These are phyloP conservation scores for Drosophila willistoni DNA, from an alignment of 1,140 invertebrate species.

Conservation along the genomic window DNA sequence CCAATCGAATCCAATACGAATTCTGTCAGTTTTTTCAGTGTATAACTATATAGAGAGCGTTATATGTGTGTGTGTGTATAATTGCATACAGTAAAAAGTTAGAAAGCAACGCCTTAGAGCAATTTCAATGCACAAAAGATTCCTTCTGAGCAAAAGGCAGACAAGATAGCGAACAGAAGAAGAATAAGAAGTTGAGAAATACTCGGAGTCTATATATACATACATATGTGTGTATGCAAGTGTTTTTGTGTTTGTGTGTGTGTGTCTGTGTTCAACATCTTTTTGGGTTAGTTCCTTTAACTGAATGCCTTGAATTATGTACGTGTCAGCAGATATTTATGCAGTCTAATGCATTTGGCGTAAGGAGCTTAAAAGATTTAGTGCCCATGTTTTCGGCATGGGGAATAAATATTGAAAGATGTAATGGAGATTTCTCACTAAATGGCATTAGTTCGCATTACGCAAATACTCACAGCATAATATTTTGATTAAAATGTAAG, in stretches of 20 bases:
- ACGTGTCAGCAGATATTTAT: slow-evolving; percentile 29
- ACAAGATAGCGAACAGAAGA: slow-evolving; percentile 10
- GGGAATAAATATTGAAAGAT: slow-evolving; percentile 21
- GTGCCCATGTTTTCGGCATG: slow-evolving; percentile 8
- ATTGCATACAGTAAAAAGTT: slow-evolving; percentile 20
- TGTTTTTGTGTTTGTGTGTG: background rate
- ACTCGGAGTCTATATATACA: background rate
- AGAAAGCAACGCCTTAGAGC: slow-evolving; percentile 14
- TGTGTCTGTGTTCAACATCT: slow-evolving; percentile 6
- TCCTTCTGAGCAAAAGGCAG: slow-evolving; percentile 14
- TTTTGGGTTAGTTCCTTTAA: slow-evolving; percentile 5
- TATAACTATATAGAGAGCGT: background rate
- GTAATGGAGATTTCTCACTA: slow-evolving; percentile 17
- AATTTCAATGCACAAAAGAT: slow-evolving; percentile 17
- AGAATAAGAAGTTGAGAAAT: background rate
- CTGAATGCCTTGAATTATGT: slow-evolving; percentile 27
- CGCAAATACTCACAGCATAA: background rate
- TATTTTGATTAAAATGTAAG: slow-evolving; percentile 11
- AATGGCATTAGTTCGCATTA: slow-evolving; percentile 18
- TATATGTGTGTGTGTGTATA: background rate
- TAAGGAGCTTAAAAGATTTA: slow-evolving; percentile 24
- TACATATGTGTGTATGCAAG: background rate
- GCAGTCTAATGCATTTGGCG: slow-evolving; percentile 32
- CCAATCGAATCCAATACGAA: background rate
- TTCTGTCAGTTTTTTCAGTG: background rate